Conservation (phyloP, 2,797 vertebrate species). For the Syngnathus acus region DNA sequence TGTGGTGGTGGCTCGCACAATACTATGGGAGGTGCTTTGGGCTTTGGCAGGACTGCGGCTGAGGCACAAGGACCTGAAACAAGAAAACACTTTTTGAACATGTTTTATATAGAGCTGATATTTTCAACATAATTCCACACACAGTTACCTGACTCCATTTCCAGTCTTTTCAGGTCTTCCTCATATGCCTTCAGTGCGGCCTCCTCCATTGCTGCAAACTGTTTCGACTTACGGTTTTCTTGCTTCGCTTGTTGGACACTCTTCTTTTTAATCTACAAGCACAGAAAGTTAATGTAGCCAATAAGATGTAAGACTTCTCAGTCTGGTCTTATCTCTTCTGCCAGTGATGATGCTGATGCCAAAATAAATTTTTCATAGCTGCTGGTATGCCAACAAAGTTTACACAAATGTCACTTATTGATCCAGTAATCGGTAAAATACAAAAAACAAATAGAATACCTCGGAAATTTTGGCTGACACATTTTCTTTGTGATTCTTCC, state of each 20-base stretch:
- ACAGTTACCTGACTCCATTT: constrained; percentile 58
- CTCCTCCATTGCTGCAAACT: constrained; percentile 94
- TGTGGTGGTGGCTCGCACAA: constrained; percentile 10
- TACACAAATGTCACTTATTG: neutral
- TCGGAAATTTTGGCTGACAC: constrained; percentile 90
- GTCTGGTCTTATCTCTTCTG: constrained; percentile 43
- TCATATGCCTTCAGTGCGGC: constrained; percentile 89
- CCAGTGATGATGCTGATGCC: constrained; percentile 39
- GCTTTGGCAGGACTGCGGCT: neutral
- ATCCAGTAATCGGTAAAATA: neutral
- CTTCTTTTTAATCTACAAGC: constrained; percentile 88
- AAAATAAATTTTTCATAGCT: constrained; percentile 17
- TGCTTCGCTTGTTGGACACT: constrained; percentile 88
- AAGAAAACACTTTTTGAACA: neutral
- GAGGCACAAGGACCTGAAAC: neutral
- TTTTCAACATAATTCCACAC: neutral
- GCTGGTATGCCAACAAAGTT: neutral
- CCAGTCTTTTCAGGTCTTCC: constrained; percentile 90
- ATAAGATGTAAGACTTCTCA: constrained; percentile 11
- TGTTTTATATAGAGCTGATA: neutral
- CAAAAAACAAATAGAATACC: constrained; percentile 57
- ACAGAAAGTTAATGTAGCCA: constrained; percentile 26
- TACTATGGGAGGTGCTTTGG: constrained; percentile 9
- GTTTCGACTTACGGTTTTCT: constrained; percentile 83
- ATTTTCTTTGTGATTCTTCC: constrained; percentile 99